Percentiles rank a stretch among this genome's conserved stretches.
phyloP scores from a whole-genome alignment of 1,140 invertebrate genomes.

The Amyelois transitella region DNA sequence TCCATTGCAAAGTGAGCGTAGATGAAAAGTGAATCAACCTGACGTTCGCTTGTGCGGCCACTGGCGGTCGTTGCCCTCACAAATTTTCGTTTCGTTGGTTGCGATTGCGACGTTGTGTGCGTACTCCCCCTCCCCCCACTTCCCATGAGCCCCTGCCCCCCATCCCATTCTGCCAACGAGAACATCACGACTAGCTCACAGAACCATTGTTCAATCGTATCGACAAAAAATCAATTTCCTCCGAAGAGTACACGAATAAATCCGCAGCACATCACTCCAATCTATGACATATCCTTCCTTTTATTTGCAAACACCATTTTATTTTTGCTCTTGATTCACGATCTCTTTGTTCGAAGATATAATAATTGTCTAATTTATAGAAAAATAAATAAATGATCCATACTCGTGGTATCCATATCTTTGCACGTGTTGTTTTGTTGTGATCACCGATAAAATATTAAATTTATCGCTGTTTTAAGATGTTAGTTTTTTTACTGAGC shows the following conservation, averaged over 20 bases:
- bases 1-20: conserved; percentile 54
- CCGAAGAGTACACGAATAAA: not conserved
- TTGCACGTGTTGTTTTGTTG: not conserved
- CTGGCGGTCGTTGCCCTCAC: conserved; percentile 64
- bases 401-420: not conserved
- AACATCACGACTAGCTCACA: conserved; percentile 43
- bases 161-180: conserved; percentile 46
- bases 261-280: not conserved
- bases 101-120: conserved; percentile 39
- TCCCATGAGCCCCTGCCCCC: conserved; percentile 21
- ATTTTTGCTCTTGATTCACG: not conserved
- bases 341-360: too few species aligned
- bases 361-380: not conserved
- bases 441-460: not conserved
- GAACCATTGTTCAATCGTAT: conserved; percentile 19
- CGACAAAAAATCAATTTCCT: conserved; percentile 8
- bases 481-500: too few species aligned
- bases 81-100: conserved; percentile 72
- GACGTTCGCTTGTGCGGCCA: conserved; percentile 62
- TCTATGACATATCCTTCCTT: not conserved
- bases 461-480: too few species aligned
- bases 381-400: not conserved
- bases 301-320: not conserved
- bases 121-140: conserved; percentile 22
- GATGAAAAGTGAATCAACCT: conserved; percentile 73